Evolutionary conservation across 1,140 invertebrate species (phyloP), one percentile per base, ranked within the genome.

Genomic region (Zaprionus ornatus): DNA sequence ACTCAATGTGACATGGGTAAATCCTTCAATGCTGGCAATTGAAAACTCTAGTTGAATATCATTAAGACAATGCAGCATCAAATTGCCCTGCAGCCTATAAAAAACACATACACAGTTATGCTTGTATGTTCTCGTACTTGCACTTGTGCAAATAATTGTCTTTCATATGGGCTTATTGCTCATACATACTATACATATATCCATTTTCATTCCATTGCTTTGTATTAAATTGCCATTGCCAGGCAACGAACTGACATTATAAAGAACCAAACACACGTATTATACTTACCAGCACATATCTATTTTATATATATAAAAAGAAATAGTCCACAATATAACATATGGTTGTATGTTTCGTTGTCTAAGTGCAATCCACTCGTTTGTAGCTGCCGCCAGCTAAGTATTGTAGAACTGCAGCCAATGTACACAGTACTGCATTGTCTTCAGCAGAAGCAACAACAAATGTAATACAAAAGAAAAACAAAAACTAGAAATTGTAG

Each of bases 61-160:
- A 79, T 76, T 82, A 75, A 65, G 60, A 82, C 82, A 86, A 85
- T 85, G 82, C 79, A 82, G 82, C 74, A 74, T 77, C 65, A 81
- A 74, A 86, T 68, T 54, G 52, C 82, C 69, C 60, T 85, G 82
- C 78, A 71, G 82, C 74, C 80, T 67, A 62, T 50, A 54, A 54
- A 64, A 27, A 10, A 50, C 17, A 54, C 21, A 67, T 37, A 23
- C 42, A 52, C 45, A 67, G 13, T 62, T 59, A 60, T 59, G 48
- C 55, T 27, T 25, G 42, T 35, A 48, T 64, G 45, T 64, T 29
- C 48, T 17, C 25, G n/a, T 65, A 45, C 23, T 32, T n/a, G 35
- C 48, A 48, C 29, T 74, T 52, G 25, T 78, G 64, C 74, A 82
- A 65, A 82, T 82, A 82, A 83, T 79, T 76, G 37, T 67, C 57